These are phyloP conservation scores for Diorhabda carinulata DNA, from an alignment of 1,140 invertebrate species.

Conservation along the genomic window DNA sequence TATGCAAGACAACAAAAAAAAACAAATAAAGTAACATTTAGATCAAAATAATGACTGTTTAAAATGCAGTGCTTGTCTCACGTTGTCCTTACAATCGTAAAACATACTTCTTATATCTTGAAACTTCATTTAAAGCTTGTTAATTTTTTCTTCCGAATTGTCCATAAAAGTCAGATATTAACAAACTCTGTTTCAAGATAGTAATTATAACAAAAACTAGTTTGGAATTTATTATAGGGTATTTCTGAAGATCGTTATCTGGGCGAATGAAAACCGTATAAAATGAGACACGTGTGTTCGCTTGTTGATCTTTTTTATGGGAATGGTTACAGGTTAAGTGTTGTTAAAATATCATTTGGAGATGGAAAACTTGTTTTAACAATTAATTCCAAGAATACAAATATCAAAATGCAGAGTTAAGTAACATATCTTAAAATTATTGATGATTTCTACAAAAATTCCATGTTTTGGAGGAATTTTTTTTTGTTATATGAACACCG, in stretches of 20 bases:
- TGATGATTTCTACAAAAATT: too few species aligned
- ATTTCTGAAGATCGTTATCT: not conserved
- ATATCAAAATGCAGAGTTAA: too few species aligned
- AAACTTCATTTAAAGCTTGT: constrained; percentile 1
- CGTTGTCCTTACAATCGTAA: not conserved
- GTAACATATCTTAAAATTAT: too few species aligned
- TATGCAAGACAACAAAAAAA: too few species aligned
- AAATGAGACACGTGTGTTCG: not conserved
- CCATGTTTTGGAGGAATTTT: too few species aligned
- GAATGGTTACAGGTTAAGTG: not conserved
- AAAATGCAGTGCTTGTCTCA: not conserved
- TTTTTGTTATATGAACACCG: too few species aligned
- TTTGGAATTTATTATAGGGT: not conserved
- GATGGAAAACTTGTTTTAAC: too few species aligned
- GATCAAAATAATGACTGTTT: not conserved
- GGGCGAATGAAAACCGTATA: not conserved
- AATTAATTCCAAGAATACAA: too few species aligned
- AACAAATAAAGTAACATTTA: not conserved
- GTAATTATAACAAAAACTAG: constrained; percentile 3
- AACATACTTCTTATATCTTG: not conserved
- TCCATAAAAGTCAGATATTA: constrained; percentile 1
- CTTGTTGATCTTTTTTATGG: not conserved
- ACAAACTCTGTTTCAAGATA: not conserved
- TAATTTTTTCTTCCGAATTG: not conserved
- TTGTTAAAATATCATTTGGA: not conserved